Evolutionary conservation across 1,140 invertebrate genomes (phyloP), one percentile per base, ranked within the genome.

Genomic region (Plodia interpunctella): DNA sequence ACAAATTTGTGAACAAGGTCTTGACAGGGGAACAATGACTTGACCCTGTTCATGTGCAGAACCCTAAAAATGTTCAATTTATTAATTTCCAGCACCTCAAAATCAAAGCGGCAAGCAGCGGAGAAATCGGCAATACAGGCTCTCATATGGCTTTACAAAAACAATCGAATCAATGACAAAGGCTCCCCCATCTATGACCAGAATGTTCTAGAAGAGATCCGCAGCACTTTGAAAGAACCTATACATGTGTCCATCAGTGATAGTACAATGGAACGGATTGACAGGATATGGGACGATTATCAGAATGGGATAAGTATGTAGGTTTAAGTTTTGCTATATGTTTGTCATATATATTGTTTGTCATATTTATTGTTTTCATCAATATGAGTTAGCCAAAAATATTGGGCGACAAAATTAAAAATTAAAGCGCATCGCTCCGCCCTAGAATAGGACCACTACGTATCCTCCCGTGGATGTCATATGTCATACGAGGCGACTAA

Each of bases 71-170:
- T 32, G 9, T 8, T 32, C 9, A 1, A 1, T 10, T 10, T 18
- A n/a, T 44, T 50, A 21, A 18, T 57, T 79, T 80, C 30, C 74
- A 88, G 86, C 59, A 76, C 75, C 66, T 78, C 82, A 25, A 66
- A 78, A 68, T 86, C 86, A 57, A 88, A 88, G 74, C 72, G 80
- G 0, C 75, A 78, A 53, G 82, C 86, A 3, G 82, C 80, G 11
- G 83, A 87, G 15, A 86, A 86, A 53, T 73, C 82, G 32, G 83
- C 86, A 0, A 66, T 56, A 2, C 72, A 76, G 74, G 82, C 86
- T 0, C 15, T 88, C n/a, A 75, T 77, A 10, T 88, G 83, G 80
- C 30, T 88, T 0, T 82, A 78, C 55, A 60, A 49, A 20, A 86
- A 77, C 35, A 76, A 70, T 35, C 60, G 68, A 17, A 87, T 88